Evolutionary conservation across 2,888 invertebrate genomes (phyloP).

Genomic region (Ennomos fuscantarius): DNA sequence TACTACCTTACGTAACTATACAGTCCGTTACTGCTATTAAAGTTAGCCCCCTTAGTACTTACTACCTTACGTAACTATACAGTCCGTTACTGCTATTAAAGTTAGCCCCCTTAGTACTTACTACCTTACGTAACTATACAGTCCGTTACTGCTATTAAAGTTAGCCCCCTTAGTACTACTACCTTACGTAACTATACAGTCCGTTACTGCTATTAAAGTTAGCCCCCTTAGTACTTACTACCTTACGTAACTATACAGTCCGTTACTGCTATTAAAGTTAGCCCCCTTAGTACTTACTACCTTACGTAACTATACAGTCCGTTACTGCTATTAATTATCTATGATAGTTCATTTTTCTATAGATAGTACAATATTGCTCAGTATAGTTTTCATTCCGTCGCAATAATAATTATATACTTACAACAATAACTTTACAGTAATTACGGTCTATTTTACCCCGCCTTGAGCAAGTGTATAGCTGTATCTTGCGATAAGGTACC

Average conservation of each 20-base stretch:
- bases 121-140: background rate
- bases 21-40: slow-evolving; percentile 5
- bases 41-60: background rate
- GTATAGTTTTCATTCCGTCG: too few relatives aligned
- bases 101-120: background rate
- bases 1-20: background rate
- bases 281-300: background rate
- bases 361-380: too few relatives aligned
- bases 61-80: background rate
- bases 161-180: too few relatives aligned
- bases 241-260: background rate
- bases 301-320: background rate
- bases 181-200: background rate
- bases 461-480: too few relatives aligned
- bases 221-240: background rate
- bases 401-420: too few relatives aligned
- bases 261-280: slow-evolving; percentile 13
- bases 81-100: slow-evolving; percentile 6
- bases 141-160: slow-evolving; percentile 5
- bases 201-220: slow-evolving; percentile 11
- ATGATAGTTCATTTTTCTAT: too few relatives aligned
- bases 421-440: too few relatives aligned
- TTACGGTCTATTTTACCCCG: too few relatives aligned
- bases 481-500: slow-evolving; percentile 1
- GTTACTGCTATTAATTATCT: slow-evolving; percentile 35